These are phyloP conservation scores for Allobates femoralis DNA, from an alignment of 2,797 vertebrate genomes.

Conservation along the genomic window DNA sequence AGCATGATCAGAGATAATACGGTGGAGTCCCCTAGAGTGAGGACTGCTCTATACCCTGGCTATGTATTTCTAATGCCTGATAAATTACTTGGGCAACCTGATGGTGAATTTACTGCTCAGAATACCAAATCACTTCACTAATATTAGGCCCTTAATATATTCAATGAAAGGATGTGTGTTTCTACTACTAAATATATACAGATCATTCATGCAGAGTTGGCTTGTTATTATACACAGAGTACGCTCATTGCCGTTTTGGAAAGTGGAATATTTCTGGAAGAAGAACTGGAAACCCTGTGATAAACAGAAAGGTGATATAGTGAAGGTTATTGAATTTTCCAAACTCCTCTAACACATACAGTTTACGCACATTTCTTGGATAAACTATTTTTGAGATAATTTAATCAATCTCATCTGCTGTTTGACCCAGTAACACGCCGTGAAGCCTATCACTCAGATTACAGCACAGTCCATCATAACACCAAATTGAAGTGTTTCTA, in stretches of 20 bases:
- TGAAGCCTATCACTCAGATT: slow-evolving; percentile 33
- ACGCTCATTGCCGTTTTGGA: slow-evolving; percentile 1
- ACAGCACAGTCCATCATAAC: slow-evolving; percentile 42
- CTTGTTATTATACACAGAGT: no score
- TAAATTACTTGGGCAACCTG: no score
- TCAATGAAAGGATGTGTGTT: not conserved
- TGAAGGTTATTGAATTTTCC: slow-evolving; percentile 19
- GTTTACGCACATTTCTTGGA: slow-evolving; percentile 35
- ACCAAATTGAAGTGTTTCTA: slow-evolving; percentile 44
- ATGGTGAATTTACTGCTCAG: no score
- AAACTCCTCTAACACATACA: not conserved
- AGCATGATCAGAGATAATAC: no score
- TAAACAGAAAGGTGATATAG: not conserved
- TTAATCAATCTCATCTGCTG: slow-evolving; percentile 31
- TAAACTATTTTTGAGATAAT: slow-evolving; percentile 44
- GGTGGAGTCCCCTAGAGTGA: no score
- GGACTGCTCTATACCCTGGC: no score
- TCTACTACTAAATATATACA: slow-evolving; percentile 1
- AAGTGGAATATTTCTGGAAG: slow-evolving; percentile 10
- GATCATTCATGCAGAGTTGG: not conserved
- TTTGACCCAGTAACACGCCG: slow-evolving; percentile 34
- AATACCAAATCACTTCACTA: no score
- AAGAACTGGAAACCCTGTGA: slow-evolving; percentile 2
- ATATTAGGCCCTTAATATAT: no score
- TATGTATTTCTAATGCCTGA: no score